These are phyloP conservation scores for Xenops minutus DNA, from an alignment of 2,797 vertebrate genomes.

Conservation along the genomic window DNA sequence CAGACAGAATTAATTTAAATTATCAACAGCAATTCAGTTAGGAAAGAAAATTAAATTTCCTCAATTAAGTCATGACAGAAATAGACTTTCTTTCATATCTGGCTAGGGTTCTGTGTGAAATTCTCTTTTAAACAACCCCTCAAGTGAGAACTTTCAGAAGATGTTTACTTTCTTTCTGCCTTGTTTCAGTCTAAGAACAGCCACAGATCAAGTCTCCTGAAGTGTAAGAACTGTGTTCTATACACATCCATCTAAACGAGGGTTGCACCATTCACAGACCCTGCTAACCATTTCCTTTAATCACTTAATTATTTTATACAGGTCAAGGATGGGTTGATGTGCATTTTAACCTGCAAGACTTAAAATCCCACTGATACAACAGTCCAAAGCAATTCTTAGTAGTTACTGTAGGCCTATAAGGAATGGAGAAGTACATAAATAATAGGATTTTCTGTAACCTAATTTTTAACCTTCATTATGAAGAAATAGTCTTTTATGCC, in stretches of 20 bases:
- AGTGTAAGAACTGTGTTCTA: neutral
- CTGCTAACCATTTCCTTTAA: neutral
- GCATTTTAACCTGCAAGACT: neutral
- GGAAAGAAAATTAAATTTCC: constrained; percentile 47
- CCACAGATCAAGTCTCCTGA: neutral
- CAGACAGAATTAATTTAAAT: constrained; percentile 54
- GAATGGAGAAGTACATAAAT: neutral
- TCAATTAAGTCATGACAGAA: constrained; percentile 28
- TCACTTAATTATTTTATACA: neutral
- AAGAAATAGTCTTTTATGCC: neutral
- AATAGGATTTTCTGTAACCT: neutral
- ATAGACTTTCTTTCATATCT: neutral
- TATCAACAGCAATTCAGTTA: constrained; percentile 34
- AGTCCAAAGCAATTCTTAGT: neutral
- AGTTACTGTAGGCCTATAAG: neutral
- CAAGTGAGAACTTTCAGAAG: neutral
- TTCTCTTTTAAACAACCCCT: neutral
- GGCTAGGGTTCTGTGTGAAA: neutral
- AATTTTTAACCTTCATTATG: neutral
- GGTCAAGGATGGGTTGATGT: neutral
- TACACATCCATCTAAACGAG: neutral
- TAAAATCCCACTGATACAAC: neutral
- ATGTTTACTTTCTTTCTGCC: neutral
- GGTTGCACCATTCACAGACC: neutral
- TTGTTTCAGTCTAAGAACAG: neutral